Evolutionary conservation across 92 coral and sea anemone genomes (phyloP).

Genomic region (Parazoanthus swiftii): DNA sequence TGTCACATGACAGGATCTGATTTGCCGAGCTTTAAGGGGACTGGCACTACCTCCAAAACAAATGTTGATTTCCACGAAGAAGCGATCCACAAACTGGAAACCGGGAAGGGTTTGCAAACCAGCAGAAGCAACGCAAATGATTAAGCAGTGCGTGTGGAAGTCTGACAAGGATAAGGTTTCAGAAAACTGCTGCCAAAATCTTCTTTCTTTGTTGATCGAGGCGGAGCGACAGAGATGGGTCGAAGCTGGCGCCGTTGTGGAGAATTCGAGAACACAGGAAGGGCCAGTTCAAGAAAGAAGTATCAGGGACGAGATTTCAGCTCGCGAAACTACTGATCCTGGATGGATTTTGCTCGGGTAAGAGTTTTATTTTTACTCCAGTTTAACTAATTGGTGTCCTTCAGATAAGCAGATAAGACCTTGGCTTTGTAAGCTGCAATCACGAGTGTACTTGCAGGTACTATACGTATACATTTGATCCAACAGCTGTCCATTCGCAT

Average conservation of each 20-base stretch:
- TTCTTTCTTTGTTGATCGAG: conserved; percentile 19
- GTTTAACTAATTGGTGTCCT: neutral
- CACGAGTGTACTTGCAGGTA: neutral
- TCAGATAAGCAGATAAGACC: neutral
- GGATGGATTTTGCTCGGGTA: conserved; percentile 38
- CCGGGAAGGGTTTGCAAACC: too few relatives aligned
- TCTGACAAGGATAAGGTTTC: conserved; percentile 28
- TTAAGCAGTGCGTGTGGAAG: conserved; percentile 32
- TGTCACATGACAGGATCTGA: conserved; percentile 14
- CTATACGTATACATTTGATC: too few relatives aligned
- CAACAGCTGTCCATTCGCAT: too few relatives aligned
- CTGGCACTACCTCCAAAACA: conserved; percentile 22
- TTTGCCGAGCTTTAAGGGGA: neutral
- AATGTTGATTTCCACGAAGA: neutral
- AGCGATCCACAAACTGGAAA: too few relatives aligned
- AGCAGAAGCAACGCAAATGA: neutral
- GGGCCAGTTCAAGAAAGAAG: neutral
- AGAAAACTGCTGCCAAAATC: neutral
- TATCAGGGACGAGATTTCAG: conserved; percentile 17
- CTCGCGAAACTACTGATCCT: neutral
- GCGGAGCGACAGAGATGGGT: conserved; percentile 38
- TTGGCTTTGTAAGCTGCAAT: neutral
- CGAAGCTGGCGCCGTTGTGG: conserved; percentile 9
- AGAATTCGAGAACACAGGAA: conserved; percentile 7
- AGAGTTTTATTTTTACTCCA: neutral